Evolutionary conservation across 2,797 vertebrate genomes (phyloP).

Genomic region (Kryptopterus vitreolus): DNA sequence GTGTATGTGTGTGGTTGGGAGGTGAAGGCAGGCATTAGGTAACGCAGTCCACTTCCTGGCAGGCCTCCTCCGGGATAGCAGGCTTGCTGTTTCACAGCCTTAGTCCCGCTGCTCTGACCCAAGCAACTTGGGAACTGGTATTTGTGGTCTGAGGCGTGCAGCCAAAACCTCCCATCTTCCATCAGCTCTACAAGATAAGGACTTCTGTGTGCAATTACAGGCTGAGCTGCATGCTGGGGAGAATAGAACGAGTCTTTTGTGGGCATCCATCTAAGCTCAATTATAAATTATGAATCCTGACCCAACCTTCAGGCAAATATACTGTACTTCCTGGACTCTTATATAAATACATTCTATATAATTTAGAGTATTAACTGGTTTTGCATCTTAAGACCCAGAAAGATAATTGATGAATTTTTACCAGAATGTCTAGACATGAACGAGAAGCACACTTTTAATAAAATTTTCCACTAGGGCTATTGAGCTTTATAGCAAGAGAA

Average conservation of each 20-base stretch:
- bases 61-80: constrained; percentile 43
- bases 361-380: not conserved
- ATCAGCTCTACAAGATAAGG: constrained; percentile 58
- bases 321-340: not conserved
- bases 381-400: not conserved
- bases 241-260: constrained; percentile 20
- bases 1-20: not conserved
- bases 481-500: not conserved
- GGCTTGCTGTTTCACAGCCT: constrained; percentile 47
- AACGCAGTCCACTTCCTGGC: constrained; percentile 50
- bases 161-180: constrained; percentile 57
- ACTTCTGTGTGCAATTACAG: constrained; percentile 57
- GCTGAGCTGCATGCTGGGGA: constrained; percentile 35
- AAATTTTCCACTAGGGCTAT: too few relatives aligned
- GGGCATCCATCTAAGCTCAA: constrained; percentile 36
- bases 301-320: constrained; percentile 28
- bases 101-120: constrained; percentile 39
- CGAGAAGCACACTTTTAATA: not conserved
- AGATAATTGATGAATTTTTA: not conserved
- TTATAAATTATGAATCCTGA: constrained; percentile 48
- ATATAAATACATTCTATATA: not conserved
- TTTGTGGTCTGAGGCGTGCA: constrained; percentile 53
- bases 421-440: not conserved
- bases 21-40: constrained; percentile 41
- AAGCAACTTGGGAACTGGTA: constrained; percentile 49